Percentiles rank a stretch among this genome's conserved stretches.
Conservation (phyloP, 2,888 invertebrate genomes). For the Cataglyphis cursor region DNA sequence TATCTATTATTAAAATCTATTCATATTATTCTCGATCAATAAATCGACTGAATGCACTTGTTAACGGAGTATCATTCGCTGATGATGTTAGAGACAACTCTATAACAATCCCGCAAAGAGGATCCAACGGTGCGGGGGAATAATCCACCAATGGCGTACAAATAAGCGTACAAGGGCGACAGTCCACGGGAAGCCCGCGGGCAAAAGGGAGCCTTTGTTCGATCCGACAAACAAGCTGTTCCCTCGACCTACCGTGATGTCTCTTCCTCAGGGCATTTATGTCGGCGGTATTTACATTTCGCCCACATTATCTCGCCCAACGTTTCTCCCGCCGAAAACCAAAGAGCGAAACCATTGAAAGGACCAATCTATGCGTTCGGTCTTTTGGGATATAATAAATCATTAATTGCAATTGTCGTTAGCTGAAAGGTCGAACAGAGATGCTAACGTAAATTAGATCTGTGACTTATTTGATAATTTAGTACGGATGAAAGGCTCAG, state of each 20-base stretch:
- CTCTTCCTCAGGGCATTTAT: conserved; percentile 47
- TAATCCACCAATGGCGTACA: conserved; percentile 45
- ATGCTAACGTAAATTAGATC: neutral
- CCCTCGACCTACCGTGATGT: conserved; percentile 19
- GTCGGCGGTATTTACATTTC: conserved; percentile 51
- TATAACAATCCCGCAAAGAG: neutral
- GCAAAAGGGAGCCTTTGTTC: conserved; percentile 49
- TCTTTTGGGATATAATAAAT: neutral
- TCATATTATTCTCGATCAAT: neutral
- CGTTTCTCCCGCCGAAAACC: conserved; percentile 19
- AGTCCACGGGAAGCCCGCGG: conserved; percentile 18
- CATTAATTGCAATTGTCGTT: neutral
- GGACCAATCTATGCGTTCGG: neutral
- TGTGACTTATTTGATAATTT: neutral
- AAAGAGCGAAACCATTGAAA: conserved; percentile 21
- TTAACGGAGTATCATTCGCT: neutral
- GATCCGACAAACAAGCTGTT: conserved; percentile 50
- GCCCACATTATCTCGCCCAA: conserved; percentile 38
- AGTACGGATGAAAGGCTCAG: neutral
- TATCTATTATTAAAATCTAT: neutral
- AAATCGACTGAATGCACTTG: conserved; percentile 19
- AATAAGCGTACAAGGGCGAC: conserved; percentile 49
- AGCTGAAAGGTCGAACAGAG: neutral
- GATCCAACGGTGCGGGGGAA: neutral
- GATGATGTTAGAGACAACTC: conserved; percentile 1